Conservation (phyloP, 2,113 vertebrate genomes). For the Trichechus manatus region DNA sequence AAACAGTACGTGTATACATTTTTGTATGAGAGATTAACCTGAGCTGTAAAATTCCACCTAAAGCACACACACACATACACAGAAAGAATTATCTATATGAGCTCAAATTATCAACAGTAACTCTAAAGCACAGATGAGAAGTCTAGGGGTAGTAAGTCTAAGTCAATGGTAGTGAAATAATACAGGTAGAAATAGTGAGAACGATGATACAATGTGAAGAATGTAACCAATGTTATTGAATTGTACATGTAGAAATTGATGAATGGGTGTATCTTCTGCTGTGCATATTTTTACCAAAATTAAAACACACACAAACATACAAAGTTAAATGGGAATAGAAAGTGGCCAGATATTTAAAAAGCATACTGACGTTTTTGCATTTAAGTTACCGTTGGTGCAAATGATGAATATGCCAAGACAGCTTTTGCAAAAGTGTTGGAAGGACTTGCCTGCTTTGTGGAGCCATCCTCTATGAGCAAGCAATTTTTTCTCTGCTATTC, state of each 20-base stretch:
- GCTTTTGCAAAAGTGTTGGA: background rate
- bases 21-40: too few species aligned
- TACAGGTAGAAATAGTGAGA: background rate
- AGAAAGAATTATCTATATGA: too few species aligned
- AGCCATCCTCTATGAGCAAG: background rate
- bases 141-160: background rate
- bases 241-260: background rate
- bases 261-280: background rate
- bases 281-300: background rate
- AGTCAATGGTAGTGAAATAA: background rate
- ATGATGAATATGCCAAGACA: background rate
- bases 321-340: background rate
- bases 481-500: background rate
- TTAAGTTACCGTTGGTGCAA: background rate
- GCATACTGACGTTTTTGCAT: background rate
- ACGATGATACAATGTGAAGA: background rate
- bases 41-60: too few species aligned
- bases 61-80: too few species aligned
- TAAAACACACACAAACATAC: background rate
- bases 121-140: background rate
- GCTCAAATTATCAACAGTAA: background rate
- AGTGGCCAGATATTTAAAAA: background rate
- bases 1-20: too few species aligned
- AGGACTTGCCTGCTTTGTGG: background rate
- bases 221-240: background rate